Percentiles rank a stretch among this genome's conserved stretches.
Conservation (phyloP, 2,888 invertebrate genomes). For the Rhodophaea formosa region DNA sequence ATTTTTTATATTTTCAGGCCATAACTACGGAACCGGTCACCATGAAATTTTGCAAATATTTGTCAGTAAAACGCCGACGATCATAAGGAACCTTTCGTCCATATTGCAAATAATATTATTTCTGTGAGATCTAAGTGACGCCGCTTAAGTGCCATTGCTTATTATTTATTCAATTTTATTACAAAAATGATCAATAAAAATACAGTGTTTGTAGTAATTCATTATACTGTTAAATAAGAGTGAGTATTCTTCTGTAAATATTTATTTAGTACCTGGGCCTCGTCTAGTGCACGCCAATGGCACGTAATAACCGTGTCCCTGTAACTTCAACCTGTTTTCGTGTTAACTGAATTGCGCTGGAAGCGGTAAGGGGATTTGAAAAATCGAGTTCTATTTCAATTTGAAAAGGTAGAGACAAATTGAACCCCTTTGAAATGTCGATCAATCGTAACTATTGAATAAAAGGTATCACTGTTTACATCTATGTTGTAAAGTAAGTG, state of each 20-base stretch:
- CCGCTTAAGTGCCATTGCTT: no score
- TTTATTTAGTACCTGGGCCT: slow-evolving; percentile 21
- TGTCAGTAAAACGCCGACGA: no score
- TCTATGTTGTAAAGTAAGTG: not conserved
- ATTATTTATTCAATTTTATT: no score
- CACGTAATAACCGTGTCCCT: slow-evolving; percentile 45
- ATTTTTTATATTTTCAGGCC: no score
- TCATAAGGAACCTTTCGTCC: no score
- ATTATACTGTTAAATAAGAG: not conserved
- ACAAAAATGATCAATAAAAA: no score
- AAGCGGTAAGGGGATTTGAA: slow-evolving; percentile 7
- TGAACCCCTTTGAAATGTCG: not conserved
- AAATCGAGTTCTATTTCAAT: not conserved
- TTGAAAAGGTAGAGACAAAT: not conserved
- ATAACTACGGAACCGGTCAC: no score
- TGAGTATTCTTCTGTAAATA: not conserved
- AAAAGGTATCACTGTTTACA: not conserved
- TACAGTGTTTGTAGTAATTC: no score
- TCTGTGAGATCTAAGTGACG: no score
- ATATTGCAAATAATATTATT: no score
- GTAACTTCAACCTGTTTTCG: slow-evolving; percentile 21
- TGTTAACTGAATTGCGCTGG: slow-evolving; percentile 20
- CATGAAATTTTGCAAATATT: no score
- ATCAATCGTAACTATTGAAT: not conserved
- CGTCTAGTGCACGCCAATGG: slow-evolving; percentile 38